Evolutionary conservation across 2,797 vertebrate genomes (phyloP).

Genomic region (Lepilemur ruficaudatus): DNA sequence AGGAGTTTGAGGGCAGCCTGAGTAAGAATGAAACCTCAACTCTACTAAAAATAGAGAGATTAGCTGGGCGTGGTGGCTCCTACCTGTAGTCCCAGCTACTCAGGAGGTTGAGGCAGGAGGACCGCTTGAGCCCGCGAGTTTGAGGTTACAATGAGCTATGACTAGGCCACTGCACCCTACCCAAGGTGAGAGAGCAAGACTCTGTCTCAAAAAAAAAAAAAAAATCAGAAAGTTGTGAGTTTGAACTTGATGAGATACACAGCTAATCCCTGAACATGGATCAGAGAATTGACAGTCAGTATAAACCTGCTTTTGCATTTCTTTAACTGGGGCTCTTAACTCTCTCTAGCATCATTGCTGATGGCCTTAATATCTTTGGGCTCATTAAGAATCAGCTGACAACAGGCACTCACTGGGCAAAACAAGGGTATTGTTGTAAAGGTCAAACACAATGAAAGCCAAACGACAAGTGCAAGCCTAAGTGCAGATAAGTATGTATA

Average conservation of each 20-base stretch:
- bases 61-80: no score
- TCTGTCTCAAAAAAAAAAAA: no score
- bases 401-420: not conserved
- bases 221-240: not conserved
- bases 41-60: no score
- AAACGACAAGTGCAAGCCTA: not conserved
- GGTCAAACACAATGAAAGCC: slow-evolving; percentile 56
- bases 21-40: no score
- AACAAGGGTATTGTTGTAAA: slow-evolving; percentile 38
- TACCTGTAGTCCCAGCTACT: no score
- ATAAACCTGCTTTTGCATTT: not conserved
- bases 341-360: not conserved
- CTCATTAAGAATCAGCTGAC: slow-evolving; percentile 35
- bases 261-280: not conserved
- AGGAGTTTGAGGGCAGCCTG: no score
- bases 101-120: no score
- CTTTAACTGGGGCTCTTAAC: not conserved
- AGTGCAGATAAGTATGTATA: slow-evolving; percentile 43
- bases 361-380: not conserved
- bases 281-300: not conserved
- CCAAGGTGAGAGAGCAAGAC: no score
- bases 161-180: no score
- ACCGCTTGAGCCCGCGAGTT: no score
- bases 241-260: not conserved
- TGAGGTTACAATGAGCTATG: no score